These are phyloP conservation scores for Gymnosoma rotundatum DNA, from an alignment of 2,888 invertebrate genomes.

Conservation along the genomic window DNA sequence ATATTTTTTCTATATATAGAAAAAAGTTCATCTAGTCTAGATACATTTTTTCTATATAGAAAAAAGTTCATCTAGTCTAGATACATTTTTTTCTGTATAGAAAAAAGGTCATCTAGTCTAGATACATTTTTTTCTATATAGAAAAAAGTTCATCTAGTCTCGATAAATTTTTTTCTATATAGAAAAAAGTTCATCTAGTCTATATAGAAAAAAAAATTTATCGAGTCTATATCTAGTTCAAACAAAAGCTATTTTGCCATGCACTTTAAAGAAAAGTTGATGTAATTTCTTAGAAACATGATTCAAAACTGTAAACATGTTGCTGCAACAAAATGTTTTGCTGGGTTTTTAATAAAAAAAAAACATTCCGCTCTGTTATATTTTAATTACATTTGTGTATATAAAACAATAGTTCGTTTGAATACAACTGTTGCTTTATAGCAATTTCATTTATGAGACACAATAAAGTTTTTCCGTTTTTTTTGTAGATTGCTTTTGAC, in stretches of 20 bases:
- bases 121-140: too few relatives aligned
- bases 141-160: too few relatives aligned
- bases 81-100: neutral
- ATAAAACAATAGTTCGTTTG: constrained; percentile 55
- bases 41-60: neutral
- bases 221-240: too few relatives aligned
- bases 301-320: too few relatives aligned
- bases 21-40: too few relatives aligned
- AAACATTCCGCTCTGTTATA: constrained; percentile 15
- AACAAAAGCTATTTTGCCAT: too few relatives aligned
- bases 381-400: constrained; percentile 45
- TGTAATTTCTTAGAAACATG: too few relatives aligned
- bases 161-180: too few relatives aligned
- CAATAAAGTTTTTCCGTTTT: neutral
- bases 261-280: too few relatives aligned
- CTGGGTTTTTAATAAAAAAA: neutral
- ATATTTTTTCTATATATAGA: too few relatives aligned
- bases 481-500: neutral
- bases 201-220: too few relatives aligned
- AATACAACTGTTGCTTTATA: constrained; percentile 52
- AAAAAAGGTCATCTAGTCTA: neutral
- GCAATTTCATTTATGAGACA: constrained; percentile 27
- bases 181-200: too few relatives aligned
- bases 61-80: neutral
- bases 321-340: neutral